These are phyloP conservation scores for Trichopria drosophilae DNA, from an alignment of 2,888 invertebrate genomes.

Conservation along the genomic window DNA sequence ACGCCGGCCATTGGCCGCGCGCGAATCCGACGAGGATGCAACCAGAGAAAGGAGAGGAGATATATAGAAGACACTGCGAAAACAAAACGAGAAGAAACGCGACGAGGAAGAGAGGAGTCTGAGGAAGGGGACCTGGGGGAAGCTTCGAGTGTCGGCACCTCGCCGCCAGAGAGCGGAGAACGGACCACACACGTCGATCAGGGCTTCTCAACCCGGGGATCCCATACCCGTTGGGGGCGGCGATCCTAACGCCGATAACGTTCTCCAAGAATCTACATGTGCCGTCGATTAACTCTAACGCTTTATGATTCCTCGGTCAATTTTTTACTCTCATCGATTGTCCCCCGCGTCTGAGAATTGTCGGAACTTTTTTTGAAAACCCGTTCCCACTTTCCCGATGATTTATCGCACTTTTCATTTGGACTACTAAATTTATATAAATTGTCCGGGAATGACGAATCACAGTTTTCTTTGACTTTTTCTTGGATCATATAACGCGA, in stretches of 20 bases:
- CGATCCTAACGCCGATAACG: slow-evolving; percentile 2
- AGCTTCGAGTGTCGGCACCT: slow-evolving; percentile 58
- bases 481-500: too few relatives aligned
- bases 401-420: too few relatives aligned
- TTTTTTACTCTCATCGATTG: too few relatives aligned
- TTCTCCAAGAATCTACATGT: too few relatives aligned
- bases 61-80: slow-evolving; percentile 32
- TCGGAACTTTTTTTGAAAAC: too few relatives aligned
- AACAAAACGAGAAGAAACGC: slow-evolving; percentile 37
- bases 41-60: slow-evolving; percentile 31
- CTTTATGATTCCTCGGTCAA: too few relatives aligned
- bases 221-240: slow-evolving; percentile 11
- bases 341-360: too few relatives aligned
- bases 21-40: slow-evolving; percentile 18
- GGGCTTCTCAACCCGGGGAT: slow-evolving; percentile 52
- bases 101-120: slow-evolving; percentile 39
- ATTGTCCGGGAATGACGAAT: too few relatives aligned
- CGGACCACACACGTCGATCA: slow-evolving; percentile 58
- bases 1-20: slow-evolving; percentile 23
- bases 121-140: slow-evolving; percentile 43
- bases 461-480: too few relatives aligned
- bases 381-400: too few relatives aligned
- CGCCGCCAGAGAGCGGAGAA: slow-evolving; percentile 49
- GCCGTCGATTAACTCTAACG: too few relatives aligned
- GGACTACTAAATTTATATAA: too few relatives aligned